Evolutionary conservation across 2,888 invertebrate species (phyloP), one percentile per base, ranked within the genome.

Genomic region (Lomographa bimaculata): DNA sequence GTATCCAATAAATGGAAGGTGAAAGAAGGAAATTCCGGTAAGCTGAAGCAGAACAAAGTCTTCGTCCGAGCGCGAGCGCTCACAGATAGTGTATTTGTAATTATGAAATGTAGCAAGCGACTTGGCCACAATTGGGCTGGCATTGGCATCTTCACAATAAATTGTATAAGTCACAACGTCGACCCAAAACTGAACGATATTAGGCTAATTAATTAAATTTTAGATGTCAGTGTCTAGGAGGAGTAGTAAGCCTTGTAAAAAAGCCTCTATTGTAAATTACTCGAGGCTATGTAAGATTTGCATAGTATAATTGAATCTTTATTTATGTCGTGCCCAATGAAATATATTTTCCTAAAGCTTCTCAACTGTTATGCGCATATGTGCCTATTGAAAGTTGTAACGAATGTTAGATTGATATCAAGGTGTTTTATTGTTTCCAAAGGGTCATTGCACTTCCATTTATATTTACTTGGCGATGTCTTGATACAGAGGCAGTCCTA

Each of bases 1-100:
- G 89, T 89, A 87, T 89, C 89, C 89, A 80, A 73, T 81, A 71
- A 72, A 78, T 84, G 87, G 89, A 87, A 87, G 86, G 80, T 66
- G 74, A 63, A 56, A 72, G 78, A 58, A 57, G 73, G 79, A 71
- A 73, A 71, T 79, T 85, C 86, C 87, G 86, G 84, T 71, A 71
- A 69, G 72, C 63, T 48, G 66, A 57, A 59, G 66, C 60, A 53
- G 63, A 78, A 68, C 68, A 72, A 72, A 63, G 65, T 66, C 64
- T 37, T 35, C 73, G 69, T 71, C 73, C 76, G 67, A 44, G 54
- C 60, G 56, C 58, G 33, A 17, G 39, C 35, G 75, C 74, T 72
- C 71, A 64, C 71, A 66, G 65, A 63, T 68, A 71, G 67, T 64
- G 56, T 74, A 67, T 54, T 72, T 73, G 76, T 77, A 76, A 73